phyloP scores from a whole-genome alignment of 2,113 vertebrate genomes.

The Empidonax traillii region DNA sequence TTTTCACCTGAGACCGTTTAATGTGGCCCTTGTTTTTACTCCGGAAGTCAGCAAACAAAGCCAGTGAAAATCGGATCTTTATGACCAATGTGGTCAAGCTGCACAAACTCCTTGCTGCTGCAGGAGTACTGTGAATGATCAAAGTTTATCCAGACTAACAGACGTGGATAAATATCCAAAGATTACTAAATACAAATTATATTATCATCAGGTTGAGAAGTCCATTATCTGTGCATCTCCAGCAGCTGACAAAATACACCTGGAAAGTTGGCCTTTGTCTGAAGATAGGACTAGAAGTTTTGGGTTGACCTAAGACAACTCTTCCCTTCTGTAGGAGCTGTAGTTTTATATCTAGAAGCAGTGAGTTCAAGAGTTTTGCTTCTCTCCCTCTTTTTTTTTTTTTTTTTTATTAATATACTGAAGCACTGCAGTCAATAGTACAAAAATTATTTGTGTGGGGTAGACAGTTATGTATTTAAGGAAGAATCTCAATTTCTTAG shows the following conservation, averaged over 20 bases:
- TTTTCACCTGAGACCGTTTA: background rate
- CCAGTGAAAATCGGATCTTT: background rate
- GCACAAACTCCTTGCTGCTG: background rate
- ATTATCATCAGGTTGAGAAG: background rate
- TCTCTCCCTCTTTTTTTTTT: too few species aligned
- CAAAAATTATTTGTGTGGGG: background rate
- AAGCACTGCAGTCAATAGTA: background rate
- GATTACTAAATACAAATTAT: background rate
- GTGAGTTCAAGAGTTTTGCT: background rate
- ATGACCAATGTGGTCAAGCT: background rate
- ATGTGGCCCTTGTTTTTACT: background rate
- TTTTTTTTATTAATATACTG: background rate
- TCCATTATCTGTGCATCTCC: background rate
- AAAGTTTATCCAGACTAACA: background rate
- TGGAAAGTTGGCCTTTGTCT: background rate
- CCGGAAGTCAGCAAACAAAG: background rate
- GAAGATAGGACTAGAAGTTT: background rate
- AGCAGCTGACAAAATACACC: background rate
- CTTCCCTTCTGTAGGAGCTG: background rate
- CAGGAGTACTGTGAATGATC: background rate
- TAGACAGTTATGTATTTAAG: background rate
- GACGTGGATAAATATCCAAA: background rate
- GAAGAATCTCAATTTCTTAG: background rate
- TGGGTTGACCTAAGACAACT: background rate
- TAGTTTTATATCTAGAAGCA: background rate